Evolutionary conservation across 2,113 vertebrate genomes (phyloP).

Genomic region (Paraplagusia blochii): DNA sequence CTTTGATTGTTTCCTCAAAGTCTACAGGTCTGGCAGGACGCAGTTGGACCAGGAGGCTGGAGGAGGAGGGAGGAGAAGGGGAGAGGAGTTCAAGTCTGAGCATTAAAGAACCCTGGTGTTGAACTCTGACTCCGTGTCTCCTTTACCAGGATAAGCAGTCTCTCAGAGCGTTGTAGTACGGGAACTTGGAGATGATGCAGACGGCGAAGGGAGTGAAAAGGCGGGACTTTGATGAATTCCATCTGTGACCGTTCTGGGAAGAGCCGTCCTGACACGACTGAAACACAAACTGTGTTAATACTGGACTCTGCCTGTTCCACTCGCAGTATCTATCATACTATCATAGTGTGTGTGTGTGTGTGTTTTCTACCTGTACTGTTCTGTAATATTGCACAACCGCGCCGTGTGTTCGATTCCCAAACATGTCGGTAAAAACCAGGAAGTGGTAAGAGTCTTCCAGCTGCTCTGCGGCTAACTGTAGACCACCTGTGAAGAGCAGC

Average conservation of each 20-base stretch:
- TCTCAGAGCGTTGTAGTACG: conserved; percentile 89
- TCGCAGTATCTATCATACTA: background rate
- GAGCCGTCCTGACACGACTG: conserved; percentile 72
- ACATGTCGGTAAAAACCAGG: conserved; percentile 94
- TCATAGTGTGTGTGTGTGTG: background rate
- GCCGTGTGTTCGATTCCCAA: conserved; percentile 89
- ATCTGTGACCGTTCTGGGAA: conserved; percentile 74
- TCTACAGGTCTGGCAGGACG: conserved; percentile 78
- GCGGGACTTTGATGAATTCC: conserved; percentile 59
- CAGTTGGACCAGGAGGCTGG: conserved; percentile 83
- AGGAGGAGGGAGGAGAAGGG: background rate
- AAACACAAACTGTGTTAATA: background rate
- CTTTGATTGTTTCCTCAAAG: conserved; percentile 84
- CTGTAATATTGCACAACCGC: conserved; percentile 87
- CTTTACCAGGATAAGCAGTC: conserved; percentile 91
- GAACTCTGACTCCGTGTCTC: too few species aligned
- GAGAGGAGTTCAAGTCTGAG: background rate
- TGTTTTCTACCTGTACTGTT: conserved; percentile 77
- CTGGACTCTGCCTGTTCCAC: background rate
- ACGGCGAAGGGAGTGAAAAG: conserved; percentile 80
- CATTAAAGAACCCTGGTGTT: background rate
- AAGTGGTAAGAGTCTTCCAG: conserved; percentile 87
- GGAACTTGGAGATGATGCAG: conserved; percentile 91
- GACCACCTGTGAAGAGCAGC: conserved; percentile 76
- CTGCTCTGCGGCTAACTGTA: conserved; percentile 78